Evolutionary conservation across 1,140 invertebrate genomes (phyloP), one percentile per base, ranked within the genome.

Genomic region (Gonatopus flavifemur): DNA sequence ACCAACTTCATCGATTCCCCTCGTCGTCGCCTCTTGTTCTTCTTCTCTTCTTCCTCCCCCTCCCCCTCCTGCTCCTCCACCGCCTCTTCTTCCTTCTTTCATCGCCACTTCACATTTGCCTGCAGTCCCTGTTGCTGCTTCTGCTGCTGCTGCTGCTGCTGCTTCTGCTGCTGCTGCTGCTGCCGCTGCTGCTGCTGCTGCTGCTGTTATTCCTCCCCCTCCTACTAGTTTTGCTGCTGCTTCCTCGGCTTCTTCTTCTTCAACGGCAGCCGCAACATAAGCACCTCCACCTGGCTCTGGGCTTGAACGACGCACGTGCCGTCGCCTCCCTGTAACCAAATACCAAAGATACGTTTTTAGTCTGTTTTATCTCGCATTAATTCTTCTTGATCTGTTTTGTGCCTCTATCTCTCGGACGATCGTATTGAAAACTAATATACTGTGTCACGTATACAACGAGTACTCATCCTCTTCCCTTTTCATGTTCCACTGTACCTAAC

Each of bases 291-390:
- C 66, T 70, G 61, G 65, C 55, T 62, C 59, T 35, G 46, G 64
- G 58, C 58, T 65, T 37, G 9, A 5, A 4, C 72, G 72, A 46
- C 74, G 72, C 75, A 72, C 75, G 74, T 76, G 75, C 70, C 75
- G 72, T 57, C 74, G 72, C 64, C 74, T 76, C 64, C 73, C 75
- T 76, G 73, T 69, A 76, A 77, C 61, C 69, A 76, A 70, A 74
- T 67, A 72, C 65, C 67, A 67, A 49, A 62, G 49, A 42, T 39
- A 55, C 64, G 60, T 67, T 66, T 71, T 64, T 59, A 43, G 49
- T 62, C 54, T 66, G 62, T 61, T 64, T 64, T 68, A 65, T 62
- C 52, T 64, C 49, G 49, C 39, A 39, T 28, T 42, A 50, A 25
- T 45, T 56, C 48, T 52, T 33, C 40, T 51, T 47, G 42, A 61